Conservation (phyloP, 2,888 invertebrate genomes). For the Exocentrus adspersus region DNA sequence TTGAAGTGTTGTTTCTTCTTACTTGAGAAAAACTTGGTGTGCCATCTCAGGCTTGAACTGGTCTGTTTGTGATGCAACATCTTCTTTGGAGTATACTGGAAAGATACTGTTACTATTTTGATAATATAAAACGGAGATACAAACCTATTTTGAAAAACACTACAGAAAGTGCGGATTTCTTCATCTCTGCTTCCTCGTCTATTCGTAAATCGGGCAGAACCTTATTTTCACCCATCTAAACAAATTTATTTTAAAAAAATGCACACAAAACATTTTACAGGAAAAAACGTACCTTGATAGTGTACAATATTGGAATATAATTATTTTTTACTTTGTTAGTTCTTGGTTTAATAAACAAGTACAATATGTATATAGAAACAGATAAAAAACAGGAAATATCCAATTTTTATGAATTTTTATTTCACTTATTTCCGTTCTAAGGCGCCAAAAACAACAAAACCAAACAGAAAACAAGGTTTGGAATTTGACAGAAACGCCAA, state of each 20-base stretch:
- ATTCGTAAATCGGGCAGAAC: constrained; percentile 13
- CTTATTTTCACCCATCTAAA: constrained; percentile 34
- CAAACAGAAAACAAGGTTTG: no score
- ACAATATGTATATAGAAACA: no score
- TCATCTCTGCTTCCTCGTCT: constrained; percentile 46
- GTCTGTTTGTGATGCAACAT: constrained; percentile 35
- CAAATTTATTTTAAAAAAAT: neutral
- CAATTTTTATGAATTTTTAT: no score
- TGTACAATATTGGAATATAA: neutral
- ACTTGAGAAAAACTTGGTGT: constrained; percentile 93
- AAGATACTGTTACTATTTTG: no score
- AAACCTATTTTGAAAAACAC: constrained; percentile 48
- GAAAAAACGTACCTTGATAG: neutral
- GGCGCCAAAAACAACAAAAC: no score
- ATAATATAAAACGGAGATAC: no score
- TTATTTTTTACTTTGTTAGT: no score
- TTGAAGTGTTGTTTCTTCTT: no score
- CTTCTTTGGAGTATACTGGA: constrained; percentile 46
- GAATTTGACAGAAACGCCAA: no score
- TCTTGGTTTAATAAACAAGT: no score
- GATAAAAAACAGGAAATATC: no score
- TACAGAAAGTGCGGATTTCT: constrained; percentile 46
- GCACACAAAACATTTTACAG: neutral
- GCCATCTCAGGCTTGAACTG: constrained; percentile 86
- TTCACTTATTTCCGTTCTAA: no score